A percentile compares a stretch with the other conserved stretches of the same genome.
These are phyloP conservation scores for Trissonchulus sp. DNA, from an alignment of 2,888 invertebrate species.

Conservation along the genomic window DNA sequence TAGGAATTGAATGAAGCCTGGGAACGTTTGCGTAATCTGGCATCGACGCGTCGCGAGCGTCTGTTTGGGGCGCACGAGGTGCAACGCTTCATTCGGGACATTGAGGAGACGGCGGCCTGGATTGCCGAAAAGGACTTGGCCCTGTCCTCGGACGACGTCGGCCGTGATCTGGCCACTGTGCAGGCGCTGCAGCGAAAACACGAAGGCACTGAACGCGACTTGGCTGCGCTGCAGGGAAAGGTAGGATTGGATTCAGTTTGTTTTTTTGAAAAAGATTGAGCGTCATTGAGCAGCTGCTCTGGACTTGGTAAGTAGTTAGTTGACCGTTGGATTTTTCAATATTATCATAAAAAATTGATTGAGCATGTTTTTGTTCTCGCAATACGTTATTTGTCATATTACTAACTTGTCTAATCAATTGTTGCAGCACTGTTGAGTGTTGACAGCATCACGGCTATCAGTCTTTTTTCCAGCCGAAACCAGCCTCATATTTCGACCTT, in stretches of 20 bases:
- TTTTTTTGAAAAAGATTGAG: constrained; percentile 14
- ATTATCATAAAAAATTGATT: too few species aligned
- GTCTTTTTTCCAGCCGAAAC: not conserved
- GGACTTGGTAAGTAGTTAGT: not conserved
- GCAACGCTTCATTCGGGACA: constrained; percentile 90
- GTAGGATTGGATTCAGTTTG: constrained; percentile 53
- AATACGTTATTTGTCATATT: too few species aligned
- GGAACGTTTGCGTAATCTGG: constrained; percentile 86
- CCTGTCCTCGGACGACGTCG: constrained; percentile 90
- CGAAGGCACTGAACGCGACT: constrained; percentile 92
- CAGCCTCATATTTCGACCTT: constrained; percentile 18
- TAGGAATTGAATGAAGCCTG: constrained; percentile 90
- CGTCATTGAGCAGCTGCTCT: not conserved
- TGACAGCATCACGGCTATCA: too few species aligned
- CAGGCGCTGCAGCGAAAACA: constrained; percentile 77
- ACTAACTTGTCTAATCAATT: not conserved
- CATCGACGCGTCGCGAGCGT: constrained; percentile 88
- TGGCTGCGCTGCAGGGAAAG: constrained; percentile 92
- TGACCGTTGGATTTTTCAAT: not conserved
- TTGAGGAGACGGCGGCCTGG: constrained; percentile 98
- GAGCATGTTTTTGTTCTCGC: too few species aligned
- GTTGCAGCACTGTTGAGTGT: too few species aligned
- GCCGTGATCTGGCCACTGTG: constrained; percentile 90
- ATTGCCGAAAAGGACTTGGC: constrained; percentile 96
- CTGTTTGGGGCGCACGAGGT: constrained; percentile 98